A percentile compares a stretch with the other conserved stretches of the same genome.
phyloP scores from a whole-genome alignment of 2,888 invertebrate genomes.

The Anorthoa munda region DNA sequence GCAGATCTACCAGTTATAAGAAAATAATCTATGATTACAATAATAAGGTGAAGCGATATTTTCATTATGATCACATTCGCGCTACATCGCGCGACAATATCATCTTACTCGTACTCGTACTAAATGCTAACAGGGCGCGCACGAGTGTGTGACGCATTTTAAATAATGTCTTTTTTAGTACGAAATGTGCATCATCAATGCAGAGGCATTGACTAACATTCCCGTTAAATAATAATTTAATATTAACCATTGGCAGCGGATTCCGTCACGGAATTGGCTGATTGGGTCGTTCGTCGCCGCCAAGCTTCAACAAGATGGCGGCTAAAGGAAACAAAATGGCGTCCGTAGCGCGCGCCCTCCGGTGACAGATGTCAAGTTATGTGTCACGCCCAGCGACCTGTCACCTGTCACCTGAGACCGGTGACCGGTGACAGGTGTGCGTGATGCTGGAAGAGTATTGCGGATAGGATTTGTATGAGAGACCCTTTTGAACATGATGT shows the following conservation, averaged over 20 bases:
- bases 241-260: slow-evolving; percentile 82
- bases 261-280: slow-evolving; percentile 83
- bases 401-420: too few species aligned
- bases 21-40: slow-evolving; percentile 84
- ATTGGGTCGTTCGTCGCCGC: slow-evolving; percentile 87
- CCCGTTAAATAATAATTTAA: slow-evolving; percentile 77
- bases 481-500: slow-evolving; percentile 72
- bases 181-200: slow-evolving; percentile 85
- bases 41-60: slow-evolving; percentile 83
- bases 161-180: slow-evolving; percentile 73
- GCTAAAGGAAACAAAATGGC: slow-evolving; percentile 75
- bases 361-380: slow-evolving; percentile 73
- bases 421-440: slow-evolving; percentile 40
- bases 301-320: slow-evolving; percentile 79
- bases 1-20: slow-evolving; percentile 83
- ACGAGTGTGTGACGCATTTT: slow-evolving; percentile 73
- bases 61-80: slow-evolving; percentile 84
- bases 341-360: slow-evolving; percentile 72
- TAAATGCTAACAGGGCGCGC: slow-evolving; percentile 79
- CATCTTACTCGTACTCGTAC: slow-evolving; percentile 80
- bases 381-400: slow-evolving; percentile 72
- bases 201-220: slow-evolving; percentile 84
- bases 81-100: slow-evolving; percentile 74
- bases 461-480: slow-evolving; percentile 72
- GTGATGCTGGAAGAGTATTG: slow-evolving; percentile 81